Conservation (phyloP, 2,888 invertebrate species). For the Epicampocera succincta region DNA sequence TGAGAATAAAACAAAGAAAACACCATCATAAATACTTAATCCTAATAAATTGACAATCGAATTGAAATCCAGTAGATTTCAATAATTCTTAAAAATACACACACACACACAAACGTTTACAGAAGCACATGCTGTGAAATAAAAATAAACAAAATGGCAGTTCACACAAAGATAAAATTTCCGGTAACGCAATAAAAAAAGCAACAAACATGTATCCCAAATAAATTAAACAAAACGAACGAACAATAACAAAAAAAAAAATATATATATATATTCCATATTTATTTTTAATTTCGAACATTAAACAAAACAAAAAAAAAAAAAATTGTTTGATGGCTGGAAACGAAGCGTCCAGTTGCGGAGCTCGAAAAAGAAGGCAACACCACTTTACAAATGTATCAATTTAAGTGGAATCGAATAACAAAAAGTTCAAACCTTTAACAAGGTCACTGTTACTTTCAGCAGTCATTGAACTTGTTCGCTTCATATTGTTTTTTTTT, state of each 20-base stretch:
- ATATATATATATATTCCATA: background rate
- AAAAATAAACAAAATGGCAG: conserved; percentile 6
- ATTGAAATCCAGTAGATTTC: background rate
- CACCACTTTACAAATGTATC: conserved; percentile 12
- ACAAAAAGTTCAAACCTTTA: conserved; percentile 46
- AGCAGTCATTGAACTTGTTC: conserved; percentile 56
- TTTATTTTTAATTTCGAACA: background rate
- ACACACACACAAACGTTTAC: background rate
- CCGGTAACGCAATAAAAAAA: conserved; percentile 33
- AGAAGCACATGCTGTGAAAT: background rate
- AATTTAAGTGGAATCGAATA: background rate
- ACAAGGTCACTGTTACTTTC: conserved; percentile 63
- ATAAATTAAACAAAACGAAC: conserved; percentile 2
- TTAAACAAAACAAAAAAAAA: too few relatives aligned
- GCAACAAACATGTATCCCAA: background rate
- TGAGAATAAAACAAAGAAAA: too few relatives aligned
- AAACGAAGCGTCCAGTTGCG: conserved; percentile 29
- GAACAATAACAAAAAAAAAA: too few relatives aligned
- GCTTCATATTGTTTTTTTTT: background rate
- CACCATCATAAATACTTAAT: too few relatives aligned
- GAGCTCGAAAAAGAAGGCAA: background rate
- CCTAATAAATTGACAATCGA: too few relatives aligned
- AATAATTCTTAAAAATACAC: conserved; percentile 15
- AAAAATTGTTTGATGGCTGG: too few relatives aligned
- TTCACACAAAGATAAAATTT: conserved; percentile 39